Evolutionary conservation across 2,113 vertebrate species (phyloP).

Genomic region (Brachyhypopomus occidentalis): DNA sequence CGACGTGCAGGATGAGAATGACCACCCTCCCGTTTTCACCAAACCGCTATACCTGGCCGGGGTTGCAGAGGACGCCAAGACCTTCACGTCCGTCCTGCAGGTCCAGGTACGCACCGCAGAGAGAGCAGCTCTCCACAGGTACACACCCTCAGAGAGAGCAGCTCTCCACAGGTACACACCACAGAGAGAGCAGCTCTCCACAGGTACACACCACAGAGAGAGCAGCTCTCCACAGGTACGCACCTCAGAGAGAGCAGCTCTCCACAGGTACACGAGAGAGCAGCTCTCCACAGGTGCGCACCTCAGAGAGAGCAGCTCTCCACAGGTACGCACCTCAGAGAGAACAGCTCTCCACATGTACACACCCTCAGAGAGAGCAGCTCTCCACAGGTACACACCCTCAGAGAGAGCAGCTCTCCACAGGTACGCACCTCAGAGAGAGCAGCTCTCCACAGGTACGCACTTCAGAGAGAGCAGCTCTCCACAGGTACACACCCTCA

Average conservation of each 20-base stretch:
- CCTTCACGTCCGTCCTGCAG: conserved; percentile 90
- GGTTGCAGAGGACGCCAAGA: conserved; percentile 93
- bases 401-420: not conserved
- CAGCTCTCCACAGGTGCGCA: conserved; percentile 78
- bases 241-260: not conserved
- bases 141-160: not conserved
- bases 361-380: not conserved
- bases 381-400: conserved; percentile 78
- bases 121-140: not conserved
- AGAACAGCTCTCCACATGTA: conserved; percentile 67
- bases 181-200: not conserved
- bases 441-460: conserved; percentile 78
- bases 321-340: conserved; percentile 75
- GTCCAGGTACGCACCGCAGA: conserved; percentile 80
- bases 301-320: not conserved
- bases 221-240: conserved; percentile 78
- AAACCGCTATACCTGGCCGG: conserved; percentile 90
- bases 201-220: conserved; percentile 73
- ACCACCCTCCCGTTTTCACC: conserved; percentile 87
- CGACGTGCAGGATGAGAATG: conserved; percentile 94
- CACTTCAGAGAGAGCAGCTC: not conserved
- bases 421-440: conserved; percentile 73
- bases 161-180: conserved; percentile 78
- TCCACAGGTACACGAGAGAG: conserved; percentile 77
- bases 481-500: conserved; percentile 77